These are phyloP conservation scores for Ailurus styani DNA, from an alignment of 2,113 vertebrate species.

Conservation along the genomic window DNA sequence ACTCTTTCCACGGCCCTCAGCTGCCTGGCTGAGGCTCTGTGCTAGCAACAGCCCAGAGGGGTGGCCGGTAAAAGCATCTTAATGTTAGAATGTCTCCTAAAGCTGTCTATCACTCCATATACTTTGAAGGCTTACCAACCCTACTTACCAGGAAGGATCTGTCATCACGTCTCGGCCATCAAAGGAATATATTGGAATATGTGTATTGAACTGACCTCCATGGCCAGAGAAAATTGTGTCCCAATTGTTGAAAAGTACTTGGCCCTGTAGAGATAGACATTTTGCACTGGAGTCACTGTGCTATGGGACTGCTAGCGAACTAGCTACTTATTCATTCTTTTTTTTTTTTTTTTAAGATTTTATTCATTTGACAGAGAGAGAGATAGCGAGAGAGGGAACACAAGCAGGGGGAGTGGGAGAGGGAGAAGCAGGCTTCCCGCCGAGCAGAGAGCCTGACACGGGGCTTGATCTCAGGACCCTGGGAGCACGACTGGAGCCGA, in stretches of 20 bases:
- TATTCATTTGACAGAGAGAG: too few species aligned
- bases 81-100: background rate
- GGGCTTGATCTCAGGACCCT: too few species aligned
- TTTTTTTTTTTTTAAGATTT: too few species aligned
- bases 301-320: background rate
- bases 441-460: too few species aligned
- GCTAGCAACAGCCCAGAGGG: background rate
- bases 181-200: constrained; percentile 94
- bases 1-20: background rate
- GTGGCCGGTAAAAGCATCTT: background rate
- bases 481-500: too few species aligned
- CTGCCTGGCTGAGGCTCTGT: background rate
- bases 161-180: constrained; percentile 93
- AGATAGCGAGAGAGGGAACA: too few species aligned
- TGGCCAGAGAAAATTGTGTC: constrained; percentile 89
- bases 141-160: constrained; percentile 92
- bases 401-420: too few species aligned
- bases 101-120: background rate
- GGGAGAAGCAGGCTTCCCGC: too few species aligned
- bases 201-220: constrained; percentile 82
- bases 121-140: background rate
- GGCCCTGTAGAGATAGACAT: constrained; percentile 85
- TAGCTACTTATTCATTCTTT: background rate
- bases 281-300: background rate
- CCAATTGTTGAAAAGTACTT: constrained; percentile 93